Evolutionary conservation across 2,113 vertebrate genomes (phyloP).

Genomic region (Pachypanchax playfairii): DNA sequence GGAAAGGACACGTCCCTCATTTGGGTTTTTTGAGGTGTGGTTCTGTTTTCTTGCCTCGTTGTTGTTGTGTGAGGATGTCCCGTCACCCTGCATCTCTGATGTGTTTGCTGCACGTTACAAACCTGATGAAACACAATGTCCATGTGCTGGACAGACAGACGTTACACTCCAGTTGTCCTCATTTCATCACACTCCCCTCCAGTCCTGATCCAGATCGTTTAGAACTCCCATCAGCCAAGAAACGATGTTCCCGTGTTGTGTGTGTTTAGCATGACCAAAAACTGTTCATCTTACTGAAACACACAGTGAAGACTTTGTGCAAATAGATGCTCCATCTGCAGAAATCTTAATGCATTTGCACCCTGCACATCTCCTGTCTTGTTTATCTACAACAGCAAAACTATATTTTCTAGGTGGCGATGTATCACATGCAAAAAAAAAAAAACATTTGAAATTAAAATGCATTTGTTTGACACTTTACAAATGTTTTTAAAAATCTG

Average conservation of each 20-base stretch:
- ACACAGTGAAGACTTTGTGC: too few species aligned
- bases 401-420: too few species aligned
- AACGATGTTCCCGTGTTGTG: conserved; percentile 60
- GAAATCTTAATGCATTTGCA: too few species aligned
- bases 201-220: conserved; percentile 33
- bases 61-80: conserved; percentile 66
- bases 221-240: conserved; percentile 38
- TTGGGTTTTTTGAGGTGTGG: conserved; percentile 75
- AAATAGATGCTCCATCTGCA: too few species aligned
- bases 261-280: too few species aligned
- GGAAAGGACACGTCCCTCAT: conserved; percentile 57
- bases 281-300: too few species aligned
- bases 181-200: conserved; percentile 18
- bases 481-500: too few species aligned
- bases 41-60: conserved; percentile 41
- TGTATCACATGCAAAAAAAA: too few species aligned
- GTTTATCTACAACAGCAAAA: too few species aligned
- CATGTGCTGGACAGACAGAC: conserved; percentile 66
- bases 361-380: too few species aligned
- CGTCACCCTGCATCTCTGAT: conserved; percentile 73
- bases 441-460: too few species aligned
- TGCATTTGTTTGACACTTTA: too few species aligned
- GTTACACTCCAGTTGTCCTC: conserved; percentile 59
- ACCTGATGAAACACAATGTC: conserved; percentile 71
- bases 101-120: conserved; percentile 79